Evolutionary conservation across 30 jellyfish, hydroid and myxozoan species (phyloP), one percentile per base, ranked within the genome.

Genomic region (Catostylus mosaicus): DNA sequence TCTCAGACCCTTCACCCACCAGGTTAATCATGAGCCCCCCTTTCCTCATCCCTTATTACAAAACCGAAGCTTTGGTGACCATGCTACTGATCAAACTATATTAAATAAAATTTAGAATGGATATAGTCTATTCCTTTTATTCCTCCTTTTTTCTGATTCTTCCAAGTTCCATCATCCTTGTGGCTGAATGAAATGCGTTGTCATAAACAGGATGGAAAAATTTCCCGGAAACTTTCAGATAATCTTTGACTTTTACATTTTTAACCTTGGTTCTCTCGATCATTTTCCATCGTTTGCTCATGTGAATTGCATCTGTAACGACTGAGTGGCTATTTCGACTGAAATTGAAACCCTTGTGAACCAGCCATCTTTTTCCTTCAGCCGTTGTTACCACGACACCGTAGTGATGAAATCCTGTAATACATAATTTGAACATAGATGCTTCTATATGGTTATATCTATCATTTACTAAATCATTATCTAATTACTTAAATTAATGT

Each of bases 301-400:
- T 81, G 40, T 81, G 91, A 0, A 29, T 30, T 56, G 84, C 78
- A 9, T 56, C 43, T 14, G 78, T 54, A 19, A 81, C 45, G 22
- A 81, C 91, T 14, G 91, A 64, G 43, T 68, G 69, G 29, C 84
- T 43, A 1, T 0, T 40, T 0, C 84, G 47, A 31, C 84, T 65
- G 73, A 81, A 81, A 70, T 40, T 30, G 78, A 40, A 59, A 23
- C 91, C 91, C 32, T 81, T 81, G 78, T 81, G 91, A 3, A 81
- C 84, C 77, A 81, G 54, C 91, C 91, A 81, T 27, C 91, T 59
- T 52, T 68, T 36, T 18, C 91, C 84, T 22, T 33, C 34, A 18
- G 68, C 18, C 6, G 91, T 81, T 52, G 91, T 81, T 14, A 81
- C 56, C 36, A 81, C 91, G 20, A 81, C 91, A 10, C 91, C 91